A percentile compares a stretch with the other conserved stretches of the same genome.
phyloP scores from a whole-genome alignment of 2,888 invertebrate genomes.

The Phania funesta region DNA sequence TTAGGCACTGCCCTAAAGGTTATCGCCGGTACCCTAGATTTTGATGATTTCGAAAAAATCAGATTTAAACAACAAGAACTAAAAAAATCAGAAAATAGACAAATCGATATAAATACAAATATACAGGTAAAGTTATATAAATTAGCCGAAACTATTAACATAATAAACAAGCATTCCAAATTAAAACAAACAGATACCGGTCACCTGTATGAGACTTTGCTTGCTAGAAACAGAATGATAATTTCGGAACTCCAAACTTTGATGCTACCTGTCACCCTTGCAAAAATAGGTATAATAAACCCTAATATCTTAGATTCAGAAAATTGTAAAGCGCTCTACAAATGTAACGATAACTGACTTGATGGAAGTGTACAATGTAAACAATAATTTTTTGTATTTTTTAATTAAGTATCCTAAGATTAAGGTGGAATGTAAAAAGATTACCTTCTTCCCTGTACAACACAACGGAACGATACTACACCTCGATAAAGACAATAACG shows the following conservation, averaged over 20 bases:
- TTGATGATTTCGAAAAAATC: slow-evolving; percentile 19
- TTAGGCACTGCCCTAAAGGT: slow-evolving; percentile 16
- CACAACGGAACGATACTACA: slow-evolving; percentile 5
- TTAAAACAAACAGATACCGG: slow-evolving; percentile 5
- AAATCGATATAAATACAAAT: slow-evolving; percentile 48
- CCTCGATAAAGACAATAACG: neutral
- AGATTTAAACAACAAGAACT: slow-evolving; percentile 6
- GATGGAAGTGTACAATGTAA: slow-evolving; percentile 53
- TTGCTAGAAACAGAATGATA: no score
- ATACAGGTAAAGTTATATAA: slow-evolving; percentile 40
- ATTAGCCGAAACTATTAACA: slow-evolving; percentile 30
- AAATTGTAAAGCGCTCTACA: slow-evolving; percentile 23
- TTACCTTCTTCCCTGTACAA: slow-evolving; percentile 8
- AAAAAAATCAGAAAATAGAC: slow-evolving; percentile 37
- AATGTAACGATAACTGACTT: slow-evolving; percentile 47
- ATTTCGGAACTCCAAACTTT: slow-evolving; percentile 13
- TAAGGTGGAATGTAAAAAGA: slow-evolving; percentile 21
- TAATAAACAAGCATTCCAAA: neutral
- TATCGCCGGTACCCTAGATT: slow-evolving; percentile 19
- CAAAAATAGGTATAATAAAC: slow-evolving; percentile 51
- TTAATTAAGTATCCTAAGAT: slow-evolving; percentile 26
- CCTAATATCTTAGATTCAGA: slow-evolving; percentile 39
- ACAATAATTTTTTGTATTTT: slow-evolving; percentile 12
- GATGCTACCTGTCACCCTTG: slow-evolving; percentile 49
- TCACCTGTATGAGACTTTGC: neutral